Evolutionary conservation across 2,113 vertebrate genomes (phyloP).

Genomic region (Cyphomyrus plagiostoma): DNA sequence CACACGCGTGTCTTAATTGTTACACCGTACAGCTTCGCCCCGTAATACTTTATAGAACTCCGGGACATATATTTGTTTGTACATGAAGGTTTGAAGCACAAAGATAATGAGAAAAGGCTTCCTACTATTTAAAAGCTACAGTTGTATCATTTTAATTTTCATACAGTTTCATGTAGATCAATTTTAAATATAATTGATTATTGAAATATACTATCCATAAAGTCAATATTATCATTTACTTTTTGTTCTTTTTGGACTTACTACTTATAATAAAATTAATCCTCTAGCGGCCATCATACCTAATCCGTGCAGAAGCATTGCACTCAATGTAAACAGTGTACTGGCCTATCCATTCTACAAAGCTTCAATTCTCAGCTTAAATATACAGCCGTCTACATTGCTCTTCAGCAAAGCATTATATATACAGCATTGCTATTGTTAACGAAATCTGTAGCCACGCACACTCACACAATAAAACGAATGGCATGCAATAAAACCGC

Average conservation of each 20-base stretch:
- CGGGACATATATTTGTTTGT: slow-evolving; percentile 58
- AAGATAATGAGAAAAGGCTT: slow-evolving; percentile 52
- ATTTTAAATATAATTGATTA: not conserved
- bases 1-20: slow-evolving; percentile 42
- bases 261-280: not conserved
- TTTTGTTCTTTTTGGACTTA: not conserved
- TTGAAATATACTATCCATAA: not conserved
- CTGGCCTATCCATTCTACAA: not conserved
- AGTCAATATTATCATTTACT: slow-evolving; percentile 26
- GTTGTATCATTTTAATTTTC: not conserved
- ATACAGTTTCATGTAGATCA: not conserved
- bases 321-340: not conserved
- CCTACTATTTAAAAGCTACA: not conserved
- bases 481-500: not conserved
- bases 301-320: not conserved
- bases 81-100: slow-evolving; percentile 68
- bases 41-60: slow-evolving; percentile 69
- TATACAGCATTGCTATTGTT: not conserved
- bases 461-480: not conserved
- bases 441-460: not conserved
- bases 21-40: slow-evolving; percentile 39
- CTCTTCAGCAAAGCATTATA: not conserved
- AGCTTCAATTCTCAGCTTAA: not conserved
- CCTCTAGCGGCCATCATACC: not conserved
- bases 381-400: not conserved